Evolutionary conservation across 1,140 invertebrate genomes (phyloP).

Genomic region (Pseudomyrmex gracilis): DNA sequence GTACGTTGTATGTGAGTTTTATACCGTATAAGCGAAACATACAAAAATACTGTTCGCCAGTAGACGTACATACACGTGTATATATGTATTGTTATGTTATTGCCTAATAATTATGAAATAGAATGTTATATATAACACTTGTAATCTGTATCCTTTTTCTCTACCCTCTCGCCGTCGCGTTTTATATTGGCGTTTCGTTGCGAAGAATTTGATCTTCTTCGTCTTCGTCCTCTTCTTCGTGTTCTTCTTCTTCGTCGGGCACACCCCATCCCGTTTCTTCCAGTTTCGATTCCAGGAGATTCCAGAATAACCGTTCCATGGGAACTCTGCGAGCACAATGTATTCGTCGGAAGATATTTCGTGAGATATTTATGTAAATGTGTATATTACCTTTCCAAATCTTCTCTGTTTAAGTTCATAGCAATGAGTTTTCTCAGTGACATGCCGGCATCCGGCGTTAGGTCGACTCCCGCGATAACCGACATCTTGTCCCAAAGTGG

Average conservation of each 20-base stretch:
- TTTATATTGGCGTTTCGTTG: background rate
- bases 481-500: constrained; percentile 92
- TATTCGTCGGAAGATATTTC: too few relatives aligned
- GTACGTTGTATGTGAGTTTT: constrained; percentile 72
- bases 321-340: too few relatives aligned
- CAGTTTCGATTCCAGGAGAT: too few relatives aligned
- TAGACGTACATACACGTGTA: constrained; percentile 65
- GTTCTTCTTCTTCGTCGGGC: too few relatives aligned
- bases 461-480: constrained; percentile 87
- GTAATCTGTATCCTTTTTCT: constrained; percentile 46
- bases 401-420: constrained; percentile 86
- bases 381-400: constrained; percentile 87
- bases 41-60: constrained; percentile 65
- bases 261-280: too few relatives aligned
- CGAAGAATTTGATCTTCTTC: too few relatives aligned
- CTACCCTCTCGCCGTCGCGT: constrained; percentile 17
- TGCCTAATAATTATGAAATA: constrained; percentile 71
- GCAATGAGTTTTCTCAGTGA: constrained; percentile 88
- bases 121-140: constrained; percentile 62
- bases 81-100: constrained; percentile 75
- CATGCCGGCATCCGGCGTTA: constrained; percentile 89
- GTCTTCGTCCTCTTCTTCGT: too few relatives aligned
- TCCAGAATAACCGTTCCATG: too few relatives aligned
- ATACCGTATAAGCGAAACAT: constrained; percentile 70
- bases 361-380: background rate